Percentiles rank a stretch among this genome's conserved stretches.
These are phyloP conservation scores for Thinocorus orbignyianus DNA, from an alignment of 2,113 vertebrate species.

Conservation along the genomic window DNA sequence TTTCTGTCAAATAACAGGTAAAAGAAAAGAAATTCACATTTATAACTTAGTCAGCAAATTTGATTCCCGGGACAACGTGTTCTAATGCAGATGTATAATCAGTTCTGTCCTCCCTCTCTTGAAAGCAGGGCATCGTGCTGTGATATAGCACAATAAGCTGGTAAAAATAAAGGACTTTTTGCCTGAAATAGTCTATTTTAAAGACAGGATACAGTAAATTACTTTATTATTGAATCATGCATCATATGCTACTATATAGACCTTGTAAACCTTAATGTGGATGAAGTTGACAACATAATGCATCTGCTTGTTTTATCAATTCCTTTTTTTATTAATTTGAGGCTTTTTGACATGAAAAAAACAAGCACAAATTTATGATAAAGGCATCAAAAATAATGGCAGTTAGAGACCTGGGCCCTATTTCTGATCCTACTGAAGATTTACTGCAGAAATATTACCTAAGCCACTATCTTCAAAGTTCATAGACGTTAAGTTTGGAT, in stretches of 20 bases:
- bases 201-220: background rate
- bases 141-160: conserved; percentile 26
- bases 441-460: conserved; percentile 26
- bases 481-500: conserved; percentile 42
- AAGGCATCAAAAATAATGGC: background rate
- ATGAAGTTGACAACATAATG: background rate
- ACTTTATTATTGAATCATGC: background rate
- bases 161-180: conserved; percentile 46
- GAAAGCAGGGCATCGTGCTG: conserved; percentile 10
- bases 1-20: background rate
- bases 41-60: conserved; percentile 40
- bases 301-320: background rate
- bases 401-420: background rate
- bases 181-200: conserved; percentile 37
- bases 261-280: background rate
- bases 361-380: background rate
- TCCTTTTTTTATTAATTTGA: background rate
- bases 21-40: conserved; percentile 6
- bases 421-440: background rate
- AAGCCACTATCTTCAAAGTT: conserved; percentile 36
- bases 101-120: conserved; percentile 38
- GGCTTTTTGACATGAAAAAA: background rate
- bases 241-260: background rate
- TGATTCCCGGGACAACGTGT: background rate
- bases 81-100: conserved; percentile 47